Evolutionary conservation across 2,797 vertebrate genomes (phyloP).

Genomic region (Dromococcyx pavoninus): DNA sequence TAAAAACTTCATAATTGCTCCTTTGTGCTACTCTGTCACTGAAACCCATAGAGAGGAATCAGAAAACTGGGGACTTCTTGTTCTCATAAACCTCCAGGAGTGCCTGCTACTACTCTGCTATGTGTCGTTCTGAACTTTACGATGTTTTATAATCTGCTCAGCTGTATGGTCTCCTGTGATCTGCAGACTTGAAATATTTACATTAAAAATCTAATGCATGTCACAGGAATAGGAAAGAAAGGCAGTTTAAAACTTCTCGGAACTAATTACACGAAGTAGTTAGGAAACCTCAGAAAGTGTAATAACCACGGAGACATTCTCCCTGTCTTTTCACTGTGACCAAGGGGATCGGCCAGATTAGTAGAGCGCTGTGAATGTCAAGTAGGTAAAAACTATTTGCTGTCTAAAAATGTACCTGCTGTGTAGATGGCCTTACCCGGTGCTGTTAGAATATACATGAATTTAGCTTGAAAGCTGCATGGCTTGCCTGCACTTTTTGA

Average conservation of each 20-base stretch:
- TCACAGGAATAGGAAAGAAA: background rate
- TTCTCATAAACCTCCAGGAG: background rate
- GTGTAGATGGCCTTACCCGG: background rate
- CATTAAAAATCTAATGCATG: background rate
- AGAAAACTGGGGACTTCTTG: background rate
- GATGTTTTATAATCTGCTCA: constrained; percentile 9
- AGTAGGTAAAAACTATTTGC: background rate
- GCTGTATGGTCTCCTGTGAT: background rate
- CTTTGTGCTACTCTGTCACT: background rate
- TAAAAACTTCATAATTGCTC: background rate
- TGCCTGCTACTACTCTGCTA: background rate
- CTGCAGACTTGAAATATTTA: constrained; percentile 33
- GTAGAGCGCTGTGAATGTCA: background rate
- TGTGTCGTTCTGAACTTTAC: background rate
- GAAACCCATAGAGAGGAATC: background rate
- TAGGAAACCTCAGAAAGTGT: background rate
- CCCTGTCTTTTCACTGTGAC: background rate
- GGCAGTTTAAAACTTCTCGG: background rate
- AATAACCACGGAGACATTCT: background rate
- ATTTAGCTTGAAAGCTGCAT: background rate
- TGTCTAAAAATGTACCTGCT: background rate
- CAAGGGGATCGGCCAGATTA: background rate
- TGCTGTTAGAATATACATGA: background rate
- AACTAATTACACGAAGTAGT: background rate
- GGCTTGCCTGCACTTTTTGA: background rate